A percentile compares a stretch with the other conserved stretches of the same genome.
phyloP scores from a whole-genome alignment of 2,113 vertebrate genomes.

The Pao palembangensis region DNA sequence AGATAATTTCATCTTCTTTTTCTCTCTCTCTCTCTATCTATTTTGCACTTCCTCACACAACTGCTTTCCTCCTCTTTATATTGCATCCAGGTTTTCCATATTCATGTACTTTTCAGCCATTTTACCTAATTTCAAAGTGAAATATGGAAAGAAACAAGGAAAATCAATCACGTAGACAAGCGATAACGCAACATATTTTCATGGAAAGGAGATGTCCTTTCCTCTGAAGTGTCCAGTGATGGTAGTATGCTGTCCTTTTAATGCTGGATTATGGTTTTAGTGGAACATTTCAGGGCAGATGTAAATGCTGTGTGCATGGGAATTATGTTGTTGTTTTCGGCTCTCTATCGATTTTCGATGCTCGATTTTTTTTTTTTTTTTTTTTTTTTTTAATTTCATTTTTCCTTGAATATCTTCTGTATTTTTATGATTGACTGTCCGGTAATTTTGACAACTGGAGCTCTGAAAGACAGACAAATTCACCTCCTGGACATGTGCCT shows the following conservation, averaged over 20 bases:
- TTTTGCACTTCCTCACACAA: too few relatives aligned
- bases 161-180: background rate
- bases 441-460: constrained; percentile 25
- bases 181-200: background rate
- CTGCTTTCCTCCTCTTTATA: too few relatives aligned
- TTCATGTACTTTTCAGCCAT: too few relatives aligned
- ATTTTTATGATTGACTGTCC: constrained; percentile 13
- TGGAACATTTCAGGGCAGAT: background rate
- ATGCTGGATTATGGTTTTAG: background rate
- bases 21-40: too few relatives aligned
- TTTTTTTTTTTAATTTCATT: too few relatives aligned
- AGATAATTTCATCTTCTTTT: too few relatives aligned
- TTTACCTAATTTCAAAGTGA: background rate
- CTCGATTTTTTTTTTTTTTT: too few relatives aligned
- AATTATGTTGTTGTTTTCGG: too few relatives aligned
- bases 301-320: too few relatives aligned
- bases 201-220: background rate
- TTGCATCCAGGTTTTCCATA: too few relatives aligned
- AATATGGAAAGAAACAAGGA: background rate
- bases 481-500: constrained; percentile 42
- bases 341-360: too few relatives aligned
- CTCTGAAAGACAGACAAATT: constrained; percentile 55
- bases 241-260: background rate
- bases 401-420: too few relatives aligned
- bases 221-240: background rate